A percentile compares a stretch with the other conserved stretches of the same genome.
Evolutionary conservation across 2,113 vertebrate genomes (phyloP).

Genomic region (Antennarius striatus): DNA sequence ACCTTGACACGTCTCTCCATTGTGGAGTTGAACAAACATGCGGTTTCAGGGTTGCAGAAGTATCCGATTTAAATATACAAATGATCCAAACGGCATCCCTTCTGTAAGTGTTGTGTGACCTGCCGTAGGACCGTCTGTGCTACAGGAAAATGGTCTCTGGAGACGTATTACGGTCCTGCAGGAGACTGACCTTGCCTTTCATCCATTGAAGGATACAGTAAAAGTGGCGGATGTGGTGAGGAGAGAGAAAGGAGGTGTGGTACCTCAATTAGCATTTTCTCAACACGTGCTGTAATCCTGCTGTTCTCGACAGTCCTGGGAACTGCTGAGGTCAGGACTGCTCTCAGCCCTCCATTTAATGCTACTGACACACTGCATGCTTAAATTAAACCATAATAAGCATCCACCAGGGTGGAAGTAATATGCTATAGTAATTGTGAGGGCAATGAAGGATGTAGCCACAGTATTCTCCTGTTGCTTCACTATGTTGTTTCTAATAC

Average conservation of each 20-base stretch:
- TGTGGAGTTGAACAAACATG: background rate
- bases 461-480: conserved; percentile 5
- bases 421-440: conserved; percentile 24
- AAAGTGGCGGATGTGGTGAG: conserved; percentile 28
- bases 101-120: background rate
- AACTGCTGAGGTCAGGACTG: conserved; percentile 51
- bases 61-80: no score
- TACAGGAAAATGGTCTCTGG: background rate
- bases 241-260: conserved; percentile 18
- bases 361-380: conserved; percentile 31
- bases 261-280: conserved; percentile 43
- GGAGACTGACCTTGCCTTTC: conserved; percentile 48
- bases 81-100: no score
- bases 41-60: no score
- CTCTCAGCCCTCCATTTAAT: conserved; percentile 24
- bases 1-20: conserved; percentile 28
- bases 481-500: conserved; percentile 33
- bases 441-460: conserved; percentile 5
- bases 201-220: conserved; percentile 25
- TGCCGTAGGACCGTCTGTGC: conserved; percentile 6
- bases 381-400: conserved; percentile 41
- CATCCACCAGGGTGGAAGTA: conserved; percentile 19
- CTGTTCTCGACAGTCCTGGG: conserved; percentile 6
- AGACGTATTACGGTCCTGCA: conserved; percentile 17
- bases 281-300: conserved; percentile 45